Percentiles rank a stretch among this genome's conserved stretches.
Evolutionary conservation across 2,888 invertebrate genomes (phyloP).

Genomic region (Bombylius major): DNA sequence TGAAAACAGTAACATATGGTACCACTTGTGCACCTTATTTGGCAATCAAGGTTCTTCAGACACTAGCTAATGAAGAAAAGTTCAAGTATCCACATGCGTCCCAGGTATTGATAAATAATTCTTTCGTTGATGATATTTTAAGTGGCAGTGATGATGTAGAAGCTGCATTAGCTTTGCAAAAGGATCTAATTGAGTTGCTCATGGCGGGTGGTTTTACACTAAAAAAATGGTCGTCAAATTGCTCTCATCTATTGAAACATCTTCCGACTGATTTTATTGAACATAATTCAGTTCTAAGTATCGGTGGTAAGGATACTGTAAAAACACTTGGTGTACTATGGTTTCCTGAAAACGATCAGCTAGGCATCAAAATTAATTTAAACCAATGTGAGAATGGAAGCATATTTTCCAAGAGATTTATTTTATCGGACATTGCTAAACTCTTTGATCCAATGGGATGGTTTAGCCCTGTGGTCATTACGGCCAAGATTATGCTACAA

Average conservation of each 20-base stretch:
- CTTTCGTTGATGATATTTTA: constrained; percentile 7
- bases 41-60: not conserved
- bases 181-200: not conserved
- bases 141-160: not conserved
- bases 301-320: not conserved
- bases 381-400: not conserved
- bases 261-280: not conserved
- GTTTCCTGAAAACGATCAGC: not conserved
- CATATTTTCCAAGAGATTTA: not conserved
- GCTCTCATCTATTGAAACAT: not conserved
- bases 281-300: not conserved
- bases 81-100: constrained; percentile 7
- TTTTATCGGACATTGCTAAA: not conserved
- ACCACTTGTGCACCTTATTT: constrained; percentile 1
- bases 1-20: constrained; percentile 3
- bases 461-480: not conserved
- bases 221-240: constrained; percentile 1
- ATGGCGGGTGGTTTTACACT: not conserved
- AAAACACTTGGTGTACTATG: constrained; percentile 3
- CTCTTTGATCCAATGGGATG: constrained; percentile 1
- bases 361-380: not conserved
- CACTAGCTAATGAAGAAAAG: not conserved
- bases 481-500: constrained; percentile 1
- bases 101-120: not conserved
- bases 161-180: constrained; percentile 3